These are phyloP conservation scores for Priocnemis perturbator DNA, from an alignment of 2,888 invertebrate species.

Conservation along the genomic window DNA sequence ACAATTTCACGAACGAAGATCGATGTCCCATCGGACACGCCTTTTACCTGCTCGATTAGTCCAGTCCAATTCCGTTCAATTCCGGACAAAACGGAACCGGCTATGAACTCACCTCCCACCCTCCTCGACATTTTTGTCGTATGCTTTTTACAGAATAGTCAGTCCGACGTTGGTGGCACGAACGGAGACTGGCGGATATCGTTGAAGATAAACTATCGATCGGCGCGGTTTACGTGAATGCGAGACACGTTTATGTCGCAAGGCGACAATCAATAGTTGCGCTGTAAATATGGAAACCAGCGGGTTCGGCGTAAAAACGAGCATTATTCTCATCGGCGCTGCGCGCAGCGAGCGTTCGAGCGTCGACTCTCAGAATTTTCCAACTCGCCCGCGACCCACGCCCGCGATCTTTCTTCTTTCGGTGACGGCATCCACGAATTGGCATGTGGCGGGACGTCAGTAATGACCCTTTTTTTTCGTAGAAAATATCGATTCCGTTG, in stretches of 20 bases:
- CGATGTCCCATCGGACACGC: constrained; percentile 1
- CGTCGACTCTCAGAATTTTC: background rate
- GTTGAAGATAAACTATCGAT: constrained; percentile 43
- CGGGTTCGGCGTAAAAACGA: constrained; percentile 25
- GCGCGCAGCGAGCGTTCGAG: background rate
- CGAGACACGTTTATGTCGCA: constrained; percentile 29
- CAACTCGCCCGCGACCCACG: background rate
- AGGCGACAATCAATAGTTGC: constrained; percentile 37
- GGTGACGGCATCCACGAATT: background rate
- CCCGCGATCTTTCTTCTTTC: too few relatives aligned
- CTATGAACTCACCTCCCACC: too few relatives aligned
- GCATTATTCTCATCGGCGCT: constrained; percentile 32
- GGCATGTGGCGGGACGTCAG: background rate
- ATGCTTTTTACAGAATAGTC: too few relatives aligned
- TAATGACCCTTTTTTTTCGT: constrained; percentile 18
- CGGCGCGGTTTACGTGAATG: constrained; percentile 36
- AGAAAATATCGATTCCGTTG: constrained; percentile 23
- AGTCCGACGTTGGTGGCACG: too few relatives aligned
- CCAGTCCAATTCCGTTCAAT: too few relatives aligned
- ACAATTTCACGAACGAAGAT: constrained; percentile 31
- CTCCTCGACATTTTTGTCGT: too few relatives aligned
- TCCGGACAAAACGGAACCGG: too few relatives aligned
- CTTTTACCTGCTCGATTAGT: constrained; percentile 1
- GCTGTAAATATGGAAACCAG: constrained; percentile 36
- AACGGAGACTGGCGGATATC: constrained; percentile 1